Evolutionary conservation across 2,888 invertebrate species (phyloP).

Genomic region (Archips xylosteana): DNA sequence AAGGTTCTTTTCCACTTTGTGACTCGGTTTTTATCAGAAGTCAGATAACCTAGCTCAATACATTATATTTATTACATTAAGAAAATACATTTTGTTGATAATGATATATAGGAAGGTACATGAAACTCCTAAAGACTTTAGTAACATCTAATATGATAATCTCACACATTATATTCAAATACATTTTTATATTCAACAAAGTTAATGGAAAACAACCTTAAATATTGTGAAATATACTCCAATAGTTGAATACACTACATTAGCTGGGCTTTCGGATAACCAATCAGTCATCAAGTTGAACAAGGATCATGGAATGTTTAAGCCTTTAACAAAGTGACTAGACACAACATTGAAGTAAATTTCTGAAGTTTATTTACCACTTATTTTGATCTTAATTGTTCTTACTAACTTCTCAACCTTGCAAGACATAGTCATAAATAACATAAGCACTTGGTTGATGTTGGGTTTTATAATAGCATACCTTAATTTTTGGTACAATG

Average conservation of each 20-base stretch:
- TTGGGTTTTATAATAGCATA: not conserved
- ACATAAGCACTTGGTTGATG: not conserved
- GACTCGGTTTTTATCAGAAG: not conserved
- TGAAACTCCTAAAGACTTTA: slow-evolving; percentile 30
- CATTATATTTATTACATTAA: slow-evolving; percentile 20
- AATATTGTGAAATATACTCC: slow-evolving; percentile 35
- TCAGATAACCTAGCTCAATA: slow-evolving; percentile 11
- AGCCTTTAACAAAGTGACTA: slow-evolving; percentile 74
- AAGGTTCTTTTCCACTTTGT: slow-evolving; percentile 41
- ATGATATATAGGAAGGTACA: slow-evolving; percentile 21
- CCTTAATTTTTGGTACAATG: slow-evolving; percentile 52
- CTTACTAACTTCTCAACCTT: not conserved
- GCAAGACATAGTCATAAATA: not conserved
- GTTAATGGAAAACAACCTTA: slow-evolving; percentile 55
- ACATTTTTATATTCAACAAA: slow-evolving; percentile 44
- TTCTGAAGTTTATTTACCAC: not conserved
- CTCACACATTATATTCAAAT: slow-evolving; percentile 36
- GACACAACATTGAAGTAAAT: slow-evolving; percentile 61
- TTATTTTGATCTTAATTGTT: not conserved
- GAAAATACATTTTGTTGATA: slow-evolving; percentile 25
- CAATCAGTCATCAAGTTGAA: slow-evolving; percentile 73
- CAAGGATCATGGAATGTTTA: slow-evolving; percentile 82
- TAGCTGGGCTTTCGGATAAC: slow-evolving; percentile 54
- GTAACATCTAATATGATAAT: slow-evolving; percentile 41
- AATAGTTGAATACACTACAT: slow-evolving; percentile 59